phyloP scores from a whole-genome alignment of 2,888 invertebrate species.

The Tinea trinotella region DNA sequence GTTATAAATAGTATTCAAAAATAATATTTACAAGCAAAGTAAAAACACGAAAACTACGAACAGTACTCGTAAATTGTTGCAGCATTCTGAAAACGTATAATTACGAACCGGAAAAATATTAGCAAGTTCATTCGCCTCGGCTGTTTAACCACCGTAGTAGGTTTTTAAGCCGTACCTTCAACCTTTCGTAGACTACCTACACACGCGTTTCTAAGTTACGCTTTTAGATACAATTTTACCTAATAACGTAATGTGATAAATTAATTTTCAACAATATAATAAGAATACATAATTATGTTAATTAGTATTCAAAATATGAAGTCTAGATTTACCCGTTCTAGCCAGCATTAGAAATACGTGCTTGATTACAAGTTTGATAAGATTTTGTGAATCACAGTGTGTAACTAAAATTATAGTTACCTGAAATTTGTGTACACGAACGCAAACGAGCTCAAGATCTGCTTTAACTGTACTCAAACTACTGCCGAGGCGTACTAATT shows the following conservation, averaged over 20 bases:
- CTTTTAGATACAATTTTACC: no score
- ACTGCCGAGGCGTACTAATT: conserved; percentile 45
- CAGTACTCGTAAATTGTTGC: neutral
- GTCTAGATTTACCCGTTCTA: neutral
- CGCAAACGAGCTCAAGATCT: conserved; percentile 19
- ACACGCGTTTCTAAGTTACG: no score
- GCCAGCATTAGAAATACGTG: conserved; percentile 5
- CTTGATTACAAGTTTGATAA: conserved; percentile 15
- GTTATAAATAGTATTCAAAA: no score
- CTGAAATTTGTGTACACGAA: conserved; percentile 23
- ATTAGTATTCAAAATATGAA: neutral
- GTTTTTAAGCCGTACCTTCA: neutral
- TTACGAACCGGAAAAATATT: neutral
- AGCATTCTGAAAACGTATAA: conserved; percentile 8
- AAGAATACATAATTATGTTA: no score
- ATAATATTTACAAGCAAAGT: no score
- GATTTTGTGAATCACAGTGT: neutral
- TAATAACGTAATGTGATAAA: no score
- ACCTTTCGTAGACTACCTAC: neutral
- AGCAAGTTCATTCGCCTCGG: neutral
- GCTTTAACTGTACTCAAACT: conserved; percentile 4
- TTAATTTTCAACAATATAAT: no score
- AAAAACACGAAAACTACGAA: neutral
- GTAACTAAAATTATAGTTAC: neutral
- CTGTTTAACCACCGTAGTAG: neutral